Conservation (phyloP, 2,797 vertebrate genomes). For the Smutsia temminckii region DNA sequence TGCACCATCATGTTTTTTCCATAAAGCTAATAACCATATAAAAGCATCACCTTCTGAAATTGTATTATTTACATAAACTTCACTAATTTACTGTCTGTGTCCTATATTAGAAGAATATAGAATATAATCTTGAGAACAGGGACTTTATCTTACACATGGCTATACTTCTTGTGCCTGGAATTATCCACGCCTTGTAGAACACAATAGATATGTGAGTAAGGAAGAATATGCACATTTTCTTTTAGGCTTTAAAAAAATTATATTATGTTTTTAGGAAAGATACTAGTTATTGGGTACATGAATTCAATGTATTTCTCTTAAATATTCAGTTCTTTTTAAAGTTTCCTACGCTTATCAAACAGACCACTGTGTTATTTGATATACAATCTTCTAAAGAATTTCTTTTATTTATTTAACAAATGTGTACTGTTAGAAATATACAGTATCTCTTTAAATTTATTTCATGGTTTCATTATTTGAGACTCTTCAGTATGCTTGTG, state of each 20-base stretch:
- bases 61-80: neutral
- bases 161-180: neutral
- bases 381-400: conserved; percentile 8
- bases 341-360: neutral
- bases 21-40: neutral
- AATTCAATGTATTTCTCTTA: neutral
- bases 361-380: neutral
- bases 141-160: neutral
- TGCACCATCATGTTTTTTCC: neutral
- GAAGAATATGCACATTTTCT: neutral
- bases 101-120: neutral
- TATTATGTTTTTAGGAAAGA: neutral
- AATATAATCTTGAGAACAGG: neutral
- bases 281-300: neutral
- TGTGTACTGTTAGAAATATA: neutral
- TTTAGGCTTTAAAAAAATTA: neutral
- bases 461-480: neutral
- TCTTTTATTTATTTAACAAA: conserved; percentile 23
- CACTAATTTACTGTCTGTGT: neutral
- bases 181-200: neutral
- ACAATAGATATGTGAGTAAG: neutral
- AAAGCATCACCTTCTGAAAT: neutral
- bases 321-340: neutral
- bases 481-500: neutral
- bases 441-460: neutral